These are phyloP conservation scores for Oconnorella tubifera DNA, from an alignment of 2,888 invertebrate genomes.

Conservation along the genomic window DNA sequence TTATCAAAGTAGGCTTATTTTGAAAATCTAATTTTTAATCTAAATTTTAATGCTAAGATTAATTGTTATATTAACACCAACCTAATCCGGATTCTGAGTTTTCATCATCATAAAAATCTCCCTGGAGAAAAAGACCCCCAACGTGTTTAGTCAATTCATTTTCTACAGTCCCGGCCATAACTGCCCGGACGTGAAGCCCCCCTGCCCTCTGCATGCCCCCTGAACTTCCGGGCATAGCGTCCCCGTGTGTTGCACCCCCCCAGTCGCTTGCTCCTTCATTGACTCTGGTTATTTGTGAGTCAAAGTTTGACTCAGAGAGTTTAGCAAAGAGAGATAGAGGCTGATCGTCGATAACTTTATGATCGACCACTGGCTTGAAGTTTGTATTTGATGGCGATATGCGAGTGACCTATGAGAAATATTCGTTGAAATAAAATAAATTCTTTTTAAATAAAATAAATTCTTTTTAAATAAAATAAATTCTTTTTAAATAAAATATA, in stretches of 20 bases:
- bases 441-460: too few relatives aligned
- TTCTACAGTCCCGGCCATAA: slow-evolving; percentile 27
- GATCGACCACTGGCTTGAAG: slow-evolving; percentile 4
- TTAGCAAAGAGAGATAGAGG: slow-evolving; percentile 9
- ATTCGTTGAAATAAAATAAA: too few relatives aligned
- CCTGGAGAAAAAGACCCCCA: slow-evolving; percentile 18
- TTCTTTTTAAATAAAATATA: too few relatives aligned
- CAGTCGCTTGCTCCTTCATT: background rate
- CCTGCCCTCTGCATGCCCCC: background rate
- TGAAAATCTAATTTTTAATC: too few relatives aligned
- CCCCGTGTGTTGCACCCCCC: background rate
- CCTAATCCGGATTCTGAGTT: too few relatives aligned
- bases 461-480: too few relatives aligned
- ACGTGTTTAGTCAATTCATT: slow-evolving; percentile 28
- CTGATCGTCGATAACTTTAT: background rate
- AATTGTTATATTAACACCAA: too few relatives aligned
- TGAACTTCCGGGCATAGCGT: background rate
- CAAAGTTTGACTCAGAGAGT: too few relatives aligned
- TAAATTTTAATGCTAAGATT: too few relatives aligned
- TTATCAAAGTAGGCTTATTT: too few relatives aligned
- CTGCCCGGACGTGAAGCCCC: slow-evolving; percentile 10
- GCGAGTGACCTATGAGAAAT: too few relatives aligned
- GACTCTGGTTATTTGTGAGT: too few relatives aligned
- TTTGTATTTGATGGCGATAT: background rate
- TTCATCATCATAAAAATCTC: background rate